These are phyloP conservation scores for Papio anubis DNA, from an alignment of 2,113 vertebrate genomes.

Conservation along the genomic window DNA sequence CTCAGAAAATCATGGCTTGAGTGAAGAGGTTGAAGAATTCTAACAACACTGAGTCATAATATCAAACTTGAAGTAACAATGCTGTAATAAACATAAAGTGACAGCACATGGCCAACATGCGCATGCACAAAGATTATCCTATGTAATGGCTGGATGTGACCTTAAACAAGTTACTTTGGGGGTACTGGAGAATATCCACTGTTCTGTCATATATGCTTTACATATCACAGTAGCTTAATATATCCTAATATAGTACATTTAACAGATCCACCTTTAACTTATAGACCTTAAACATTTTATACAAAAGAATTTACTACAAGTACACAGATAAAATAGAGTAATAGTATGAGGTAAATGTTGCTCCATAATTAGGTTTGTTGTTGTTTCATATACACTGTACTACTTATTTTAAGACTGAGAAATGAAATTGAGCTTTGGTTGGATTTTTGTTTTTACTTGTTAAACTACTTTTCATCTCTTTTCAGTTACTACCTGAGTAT, in stretches of 20 bases:
- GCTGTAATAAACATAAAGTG: conserved; percentile 53
- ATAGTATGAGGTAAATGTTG: neutral
- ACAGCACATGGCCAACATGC: neutral
- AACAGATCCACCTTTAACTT: neutral
- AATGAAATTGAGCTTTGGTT: neutral
- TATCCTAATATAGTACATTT: neutral
- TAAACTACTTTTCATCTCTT: conserved; percentile 6
- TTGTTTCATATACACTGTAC: neutral
- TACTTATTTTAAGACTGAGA: neutral
- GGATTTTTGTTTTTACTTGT: conserved; percentile 18
- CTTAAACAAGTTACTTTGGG: neutral
- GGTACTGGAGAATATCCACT: neutral
- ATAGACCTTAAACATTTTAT: neutral
- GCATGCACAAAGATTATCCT: neutral
- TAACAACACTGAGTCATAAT: conserved; percentile 63
- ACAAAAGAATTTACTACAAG: neutral
- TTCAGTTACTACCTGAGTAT: conserved; percentile 22
- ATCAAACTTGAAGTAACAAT: conserved; percentile 42
- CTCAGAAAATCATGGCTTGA: conserved; percentile 51
- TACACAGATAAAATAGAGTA: neutral
- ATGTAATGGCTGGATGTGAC: neutral
- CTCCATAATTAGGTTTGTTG: neutral
- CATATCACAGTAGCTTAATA: neutral
- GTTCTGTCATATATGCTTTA: neutral
- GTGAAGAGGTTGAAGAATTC: conserved; percentile 27